Evolutionary conservation across 2,888 invertebrate genomes (phyloP), one percentile per base, ranked within the genome.

Genomic region (Polyommatus icarus): DNA sequence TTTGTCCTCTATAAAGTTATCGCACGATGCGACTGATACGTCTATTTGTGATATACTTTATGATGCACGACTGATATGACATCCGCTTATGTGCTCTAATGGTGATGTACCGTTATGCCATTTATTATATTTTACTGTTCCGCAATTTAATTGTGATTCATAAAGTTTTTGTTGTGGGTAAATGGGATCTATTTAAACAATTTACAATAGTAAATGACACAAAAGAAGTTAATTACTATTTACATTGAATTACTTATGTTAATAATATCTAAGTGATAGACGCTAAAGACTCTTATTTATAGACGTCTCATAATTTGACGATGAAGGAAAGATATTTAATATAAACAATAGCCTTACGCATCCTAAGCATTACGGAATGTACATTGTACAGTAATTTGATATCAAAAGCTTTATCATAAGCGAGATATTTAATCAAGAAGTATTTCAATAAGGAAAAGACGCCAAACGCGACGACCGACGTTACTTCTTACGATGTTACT

Each of bases 401-500:
- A 29, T 67, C 67, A 67, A 32, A 67, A 67, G 67, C 67, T 67
- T 67, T 67, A 67, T 67, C 29, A 67, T 67, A 67, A 67, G 67
- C 67, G 32, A 67, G 67, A 67, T 67, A 29, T 67, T 67, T 67
- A 29, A 32, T 67, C 67, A 67, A 67, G 72, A 72, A 72, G 72
- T 54, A 75, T 75, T 75, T 75, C 46, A 75, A 75, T 75, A 75
- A 75, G 18, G 75, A 54, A 54, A 75, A 75, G 54, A 75, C 54
- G 54, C 29, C 24, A 24, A 73, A 46, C 46, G 81, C 79, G 36
- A 36, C 36, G 36, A 36, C 36, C 36, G 80, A 78, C 82, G 76
- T 54, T 54, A 18, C 54, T 80, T 71, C 54, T 80, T 71, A 81
- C 79, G 78, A 83, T 84, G 86, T 86, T 85, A 88, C 89, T 89